Evolutionary conservation across 2,797 vertebrate species (phyloP).

Genomic region (Helostoma temminkii): DNA sequence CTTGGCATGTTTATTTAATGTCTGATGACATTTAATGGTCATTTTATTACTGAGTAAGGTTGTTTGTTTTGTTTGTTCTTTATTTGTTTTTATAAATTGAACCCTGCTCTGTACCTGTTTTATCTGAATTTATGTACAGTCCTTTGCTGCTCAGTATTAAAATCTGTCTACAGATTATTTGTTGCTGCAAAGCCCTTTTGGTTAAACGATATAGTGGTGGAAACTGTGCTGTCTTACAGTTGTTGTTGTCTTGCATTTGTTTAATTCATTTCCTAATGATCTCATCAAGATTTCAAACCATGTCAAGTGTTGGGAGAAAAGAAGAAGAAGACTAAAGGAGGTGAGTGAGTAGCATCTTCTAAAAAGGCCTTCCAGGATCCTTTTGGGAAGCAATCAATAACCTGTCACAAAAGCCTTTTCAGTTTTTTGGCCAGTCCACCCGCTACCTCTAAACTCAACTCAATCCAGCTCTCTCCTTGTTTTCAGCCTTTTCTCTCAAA

Average conservation of each 20-base stretch:
- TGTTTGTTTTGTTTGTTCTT: too few species aligned
- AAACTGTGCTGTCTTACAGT: too few species aligned
- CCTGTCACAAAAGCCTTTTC: slow-evolving; percentile 71
- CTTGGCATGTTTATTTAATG: too few species aligned
- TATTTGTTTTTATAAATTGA: too few species aligned
- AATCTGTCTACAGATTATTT: neutral
- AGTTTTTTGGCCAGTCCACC: slow-evolving; percentile 57
- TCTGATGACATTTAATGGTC: too few species aligned
- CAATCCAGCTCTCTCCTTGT: slow-evolving; percentile 62
- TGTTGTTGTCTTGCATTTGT: slow-evolving; percentile 5
- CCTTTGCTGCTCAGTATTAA: neutral
- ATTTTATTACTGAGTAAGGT: too few species aligned
- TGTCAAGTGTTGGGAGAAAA: slow-evolving; percentile 38
- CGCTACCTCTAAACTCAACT: slow-evolving; percentile 62
- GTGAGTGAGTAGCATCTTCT: slow-evolving; percentile 31
- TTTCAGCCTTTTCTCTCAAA: slow-evolving; percentile 64
- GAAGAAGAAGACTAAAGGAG: slow-evolving; percentile 3
- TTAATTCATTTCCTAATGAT: slow-evolving; percentile 21
- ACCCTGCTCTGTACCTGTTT: neutral
- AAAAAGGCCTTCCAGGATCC: slow-evolving; percentile 51
- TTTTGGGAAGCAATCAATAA: slow-evolving; percentile 77
- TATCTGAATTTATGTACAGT: neutral
- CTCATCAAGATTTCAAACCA: slow-evolving; percentile 38
- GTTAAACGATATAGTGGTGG: neutral
- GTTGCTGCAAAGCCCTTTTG: neutral